These are phyloP conservation scores for Brachionus sp. DNA, from an alignment of 1,140 invertebrate genomes.

Conservation along the genomic window DNA sequence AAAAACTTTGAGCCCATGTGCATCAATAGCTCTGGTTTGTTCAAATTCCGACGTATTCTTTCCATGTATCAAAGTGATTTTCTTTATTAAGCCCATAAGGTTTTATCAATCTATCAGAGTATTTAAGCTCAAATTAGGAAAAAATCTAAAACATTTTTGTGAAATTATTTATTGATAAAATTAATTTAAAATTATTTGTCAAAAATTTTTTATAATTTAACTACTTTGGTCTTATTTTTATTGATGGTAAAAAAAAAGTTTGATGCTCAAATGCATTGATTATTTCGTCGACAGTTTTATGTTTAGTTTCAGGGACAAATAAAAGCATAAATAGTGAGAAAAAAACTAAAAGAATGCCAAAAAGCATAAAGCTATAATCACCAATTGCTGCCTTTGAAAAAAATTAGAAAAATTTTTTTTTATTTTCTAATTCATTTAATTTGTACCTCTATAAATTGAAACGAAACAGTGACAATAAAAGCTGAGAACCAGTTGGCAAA, in stretches of 20 bases:
- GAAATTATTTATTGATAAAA: too few relatives aligned
- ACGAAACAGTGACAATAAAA: constrained; percentile 90
- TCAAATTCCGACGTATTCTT: too few relatives aligned
- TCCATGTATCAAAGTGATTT: too few relatives aligned
- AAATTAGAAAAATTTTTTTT: not conserved
- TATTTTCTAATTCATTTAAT: not conserved
- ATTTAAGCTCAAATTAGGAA: too few relatives aligned
- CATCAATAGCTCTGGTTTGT: too few relatives aligned
- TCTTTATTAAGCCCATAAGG: too few relatives aligned
- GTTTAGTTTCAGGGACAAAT: constrained; percentile 97
- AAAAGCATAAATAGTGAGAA: constrained; percentile 97
- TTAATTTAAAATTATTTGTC: too few relatives aligned
- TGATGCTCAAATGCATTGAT: constrained; percentile 47
- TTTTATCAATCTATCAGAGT: too few relatives aligned
- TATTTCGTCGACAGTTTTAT: constrained; percentile 96
- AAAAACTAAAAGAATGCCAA: constrained; percentile 86
- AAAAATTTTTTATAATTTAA: not conserved
- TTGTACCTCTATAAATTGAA: constrained; percentile 68
- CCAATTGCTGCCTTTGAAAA: constrained; percentile 71
- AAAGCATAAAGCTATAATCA: constrained; percentile 94
- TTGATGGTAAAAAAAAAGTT: constrained; percentile 33
- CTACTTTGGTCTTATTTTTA: not conserved
- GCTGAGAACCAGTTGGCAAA: constrained; percentile 97
- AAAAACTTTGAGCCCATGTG: too few relatives aligned
- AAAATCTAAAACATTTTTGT: too few relatives aligned